Evolutionary conservation across 2,888 invertebrate species (phyloP).

Genomic region (Cephus pulcher): DNA sequence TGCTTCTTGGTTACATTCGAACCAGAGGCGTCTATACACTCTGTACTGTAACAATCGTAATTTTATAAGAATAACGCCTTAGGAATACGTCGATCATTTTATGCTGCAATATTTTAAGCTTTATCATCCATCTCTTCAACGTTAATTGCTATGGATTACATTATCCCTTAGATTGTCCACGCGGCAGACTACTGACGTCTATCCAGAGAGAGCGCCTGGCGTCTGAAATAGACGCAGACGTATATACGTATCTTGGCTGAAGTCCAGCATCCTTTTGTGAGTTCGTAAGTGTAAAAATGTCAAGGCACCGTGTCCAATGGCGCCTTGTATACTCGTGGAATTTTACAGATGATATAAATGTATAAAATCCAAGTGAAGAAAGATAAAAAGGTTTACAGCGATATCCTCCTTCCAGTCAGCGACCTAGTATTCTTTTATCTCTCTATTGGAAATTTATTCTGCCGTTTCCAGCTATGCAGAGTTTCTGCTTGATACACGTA

Average conservation of each 20-base stretch:
- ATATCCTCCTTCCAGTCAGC: neutral
- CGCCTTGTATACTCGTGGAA: neutral
- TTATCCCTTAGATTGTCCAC: neutral
- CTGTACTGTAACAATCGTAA: neutral
- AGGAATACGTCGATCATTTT: neutral
- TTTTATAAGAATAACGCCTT: neutral
- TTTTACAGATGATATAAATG: neutral
- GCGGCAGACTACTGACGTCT: neutral
- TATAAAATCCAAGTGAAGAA: neutral
- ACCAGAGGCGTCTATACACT: neutral
- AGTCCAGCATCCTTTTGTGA: neutral
- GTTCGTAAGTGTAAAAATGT: neutral
- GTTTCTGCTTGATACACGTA: neutral
- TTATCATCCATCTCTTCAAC: neutral
- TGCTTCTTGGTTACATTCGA: neutral
- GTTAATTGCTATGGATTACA: neutral
- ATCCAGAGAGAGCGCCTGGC: neutral
- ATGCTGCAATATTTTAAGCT: neutral
- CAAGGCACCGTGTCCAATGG: neutral
- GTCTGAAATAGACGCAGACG: conserved; percentile 2
- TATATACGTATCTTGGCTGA: neutral
- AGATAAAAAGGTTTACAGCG: neutral
- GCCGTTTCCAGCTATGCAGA: neutral
- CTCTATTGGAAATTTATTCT: neutral
- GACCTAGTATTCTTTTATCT: neutral